Evolutionary conservation across 2,113 vertebrate genomes (phyloP).

Genomic region (Nerophis ophidion): DNA sequence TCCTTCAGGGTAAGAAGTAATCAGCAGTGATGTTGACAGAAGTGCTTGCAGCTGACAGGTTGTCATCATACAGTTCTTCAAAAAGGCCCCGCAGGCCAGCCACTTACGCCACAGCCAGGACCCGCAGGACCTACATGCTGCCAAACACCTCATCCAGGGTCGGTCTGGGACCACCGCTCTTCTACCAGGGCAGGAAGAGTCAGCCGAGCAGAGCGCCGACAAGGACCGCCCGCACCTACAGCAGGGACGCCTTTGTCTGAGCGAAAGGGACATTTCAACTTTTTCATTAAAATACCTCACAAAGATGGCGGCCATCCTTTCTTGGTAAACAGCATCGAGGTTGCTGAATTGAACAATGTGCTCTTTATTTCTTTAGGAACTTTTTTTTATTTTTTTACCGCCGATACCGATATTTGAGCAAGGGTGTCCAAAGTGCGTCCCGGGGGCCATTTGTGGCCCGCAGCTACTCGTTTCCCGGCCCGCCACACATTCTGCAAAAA

Average conservation of each 20-base stretch:
- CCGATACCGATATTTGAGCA: no score
- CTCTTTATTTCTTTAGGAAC: no score
- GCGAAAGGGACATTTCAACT: background rate
- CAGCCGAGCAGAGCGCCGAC: slow-evolving; percentile 14
- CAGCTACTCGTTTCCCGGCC: no score
- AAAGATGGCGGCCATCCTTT: background rate
- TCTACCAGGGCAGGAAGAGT: slow-evolving; percentile 41
- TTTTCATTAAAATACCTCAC: background rate
- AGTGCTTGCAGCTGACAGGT: background rate
- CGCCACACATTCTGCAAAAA: no score
- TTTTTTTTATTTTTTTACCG: no score
- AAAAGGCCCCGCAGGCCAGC: slow-evolving; percentile 16
- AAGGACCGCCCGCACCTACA: slow-evolving; percentile 49
- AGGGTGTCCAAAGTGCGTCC: no score
- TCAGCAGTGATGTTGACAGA: background rate
- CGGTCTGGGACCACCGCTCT: slow-evolving; percentile 41
- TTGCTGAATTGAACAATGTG: no score
- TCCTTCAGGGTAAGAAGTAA: slow-evolving; percentile 30
- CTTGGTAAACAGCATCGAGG: no score
- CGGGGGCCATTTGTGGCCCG: no score
- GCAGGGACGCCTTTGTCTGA: slow-evolving; percentile 86
- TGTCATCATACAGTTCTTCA: slow-evolving; percentile 30
- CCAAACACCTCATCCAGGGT: slow-evolving; percentile 40
- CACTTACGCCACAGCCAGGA: slow-evolving; percentile 36
- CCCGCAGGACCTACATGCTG: slow-evolving; percentile 53